A percentile compares a stretch with the other conserved stretches of the same genome.
These are phyloP conservation scores for Octodon degus DNA, from an alignment of 2,113 vertebrate species.

Conservation along the genomic window DNA sequence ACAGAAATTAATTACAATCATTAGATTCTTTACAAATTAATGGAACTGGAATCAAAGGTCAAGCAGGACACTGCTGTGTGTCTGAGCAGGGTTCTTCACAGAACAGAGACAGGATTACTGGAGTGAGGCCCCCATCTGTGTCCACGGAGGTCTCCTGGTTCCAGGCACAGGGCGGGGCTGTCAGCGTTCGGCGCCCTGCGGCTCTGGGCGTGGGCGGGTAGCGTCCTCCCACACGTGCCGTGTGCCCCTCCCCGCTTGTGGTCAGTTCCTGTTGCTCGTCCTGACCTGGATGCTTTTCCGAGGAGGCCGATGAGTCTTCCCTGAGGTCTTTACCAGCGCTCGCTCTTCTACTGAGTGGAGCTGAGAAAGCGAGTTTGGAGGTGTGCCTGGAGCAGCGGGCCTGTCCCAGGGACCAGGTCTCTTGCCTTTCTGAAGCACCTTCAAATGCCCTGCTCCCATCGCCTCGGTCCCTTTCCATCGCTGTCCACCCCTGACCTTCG, in stretches of 20 bases:
- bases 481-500: background rate
- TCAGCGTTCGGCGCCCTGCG: background rate
- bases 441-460: fast-evolving
- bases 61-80: background rate
- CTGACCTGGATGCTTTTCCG: background rate
- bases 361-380: background rate
- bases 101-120: background rate
- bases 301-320: background rate
- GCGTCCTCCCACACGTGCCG: background rate
- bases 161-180: background rate
- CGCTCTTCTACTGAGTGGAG: background rate
- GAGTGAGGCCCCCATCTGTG: background rate
- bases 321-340: background rate
- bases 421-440: background rate
- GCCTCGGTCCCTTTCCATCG: too few species aligned
- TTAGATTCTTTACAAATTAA: background rate
- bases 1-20: constrained; percentile 5
- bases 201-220: background rate
- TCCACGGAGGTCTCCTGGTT: background rate
- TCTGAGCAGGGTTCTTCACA: background rate
- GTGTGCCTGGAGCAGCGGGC: background rate
- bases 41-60: background rate
- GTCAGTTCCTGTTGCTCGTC: background rate
- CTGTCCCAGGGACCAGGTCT: background rate
- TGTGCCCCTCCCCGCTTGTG: background rate